These are phyloP conservation scores for Tetragnatha versicolor DNA, from an alignment of 1,140 invertebrate genomes.

Conservation along the genomic window DNA sequence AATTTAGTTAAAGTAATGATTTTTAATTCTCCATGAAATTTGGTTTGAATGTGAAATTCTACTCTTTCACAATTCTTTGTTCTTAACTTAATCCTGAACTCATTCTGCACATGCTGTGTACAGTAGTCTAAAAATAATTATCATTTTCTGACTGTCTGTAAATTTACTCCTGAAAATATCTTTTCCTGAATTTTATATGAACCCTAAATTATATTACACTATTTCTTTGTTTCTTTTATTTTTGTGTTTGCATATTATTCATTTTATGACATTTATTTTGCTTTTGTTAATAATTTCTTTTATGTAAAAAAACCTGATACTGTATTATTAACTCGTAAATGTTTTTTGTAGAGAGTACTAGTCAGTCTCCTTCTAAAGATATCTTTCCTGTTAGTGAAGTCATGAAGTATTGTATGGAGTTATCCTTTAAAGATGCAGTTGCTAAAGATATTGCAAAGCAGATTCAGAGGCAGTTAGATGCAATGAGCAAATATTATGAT, in stretches of 20 bases:
- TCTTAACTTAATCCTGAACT: too few relatives aligned
- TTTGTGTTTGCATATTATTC: background rate
- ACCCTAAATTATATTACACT: background rate
- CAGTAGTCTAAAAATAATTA: too few relatives aligned
- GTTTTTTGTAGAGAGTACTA: slow-evolving; percentile 28
- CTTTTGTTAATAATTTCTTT: background rate
- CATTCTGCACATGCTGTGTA: too few relatives aligned
- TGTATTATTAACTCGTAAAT: background rate
- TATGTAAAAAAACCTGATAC: background rate
- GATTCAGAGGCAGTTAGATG: slow-evolving; percentile 73
- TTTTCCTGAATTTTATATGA: background rate
- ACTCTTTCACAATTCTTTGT: too few relatives aligned
- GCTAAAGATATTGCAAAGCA: slow-evolving; percentile 75
- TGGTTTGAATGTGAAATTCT: too few relatives aligned
- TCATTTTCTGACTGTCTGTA: too few relatives aligned
- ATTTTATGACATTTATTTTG: background rate
- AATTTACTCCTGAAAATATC: too few relatives aligned
- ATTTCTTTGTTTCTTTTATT: background rate
- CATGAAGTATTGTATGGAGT: slow-evolving; percentile 63
- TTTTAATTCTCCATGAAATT: too few relatives aligned
- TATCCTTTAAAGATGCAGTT: slow-evolving; percentile 62
- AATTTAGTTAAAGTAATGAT: too few relatives aligned
- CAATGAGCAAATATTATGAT: slow-evolving; percentile 72
- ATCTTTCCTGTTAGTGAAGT: slow-evolving; percentile 63
- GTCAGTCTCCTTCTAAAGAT: slow-evolving; percentile 53